phyloP scores from a whole-genome alignment of 1,140 invertebrate species.

The Melitaea cinxia region DNA sequence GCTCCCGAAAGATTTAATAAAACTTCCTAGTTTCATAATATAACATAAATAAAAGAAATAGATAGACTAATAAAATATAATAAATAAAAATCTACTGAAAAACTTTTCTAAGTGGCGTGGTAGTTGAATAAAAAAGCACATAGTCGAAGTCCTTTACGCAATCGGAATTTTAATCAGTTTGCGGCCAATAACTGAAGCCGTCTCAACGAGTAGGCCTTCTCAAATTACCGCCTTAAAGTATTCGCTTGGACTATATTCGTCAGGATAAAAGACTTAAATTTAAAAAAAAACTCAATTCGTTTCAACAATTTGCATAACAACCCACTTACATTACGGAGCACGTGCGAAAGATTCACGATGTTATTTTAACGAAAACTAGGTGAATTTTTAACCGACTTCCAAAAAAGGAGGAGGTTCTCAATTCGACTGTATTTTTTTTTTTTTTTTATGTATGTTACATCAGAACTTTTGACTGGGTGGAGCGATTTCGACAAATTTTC shows the following conservation, averaged over 20 bases:
- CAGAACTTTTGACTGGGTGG: too few relatives aligned
- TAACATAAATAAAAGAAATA: too few relatives aligned
- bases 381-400: background rate
- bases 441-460: too few relatives aligned
- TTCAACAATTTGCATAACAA: slow-evolving; percentile 48
- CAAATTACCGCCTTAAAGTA: slow-evolving; percentile 63
- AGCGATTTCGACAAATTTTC: too few relatives aligned
- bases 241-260: slow-evolving; percentile 55
- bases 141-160: slow-evolving; percentile 47
- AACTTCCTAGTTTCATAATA: too few relatives aligned
- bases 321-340: slow-evolving; percentile 46
- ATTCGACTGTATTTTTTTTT: too few relatives aligned
- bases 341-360: slow-evolving; percentile 31
- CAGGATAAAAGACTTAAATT: slow-evolving; percentile 56
- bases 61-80: background rate
- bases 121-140: slow-evolving; percentile 18
- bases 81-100: background rate
- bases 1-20: too few relatives aligned
- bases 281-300: slow-evolving; percentile 48
- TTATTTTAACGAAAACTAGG: slow-evolving; percentile 14
- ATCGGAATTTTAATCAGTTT: slow-evolving; percentile 70
- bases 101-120: background rate
- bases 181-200: slow-evolving; percentile 59
- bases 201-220: slow-evolving; percentile 42
- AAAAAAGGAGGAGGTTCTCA: too few relatives aligned